phyloP scores from a whole-genome alignment of 2,113 vertebrate genomes.

The Mixornis gularis region DNA sequence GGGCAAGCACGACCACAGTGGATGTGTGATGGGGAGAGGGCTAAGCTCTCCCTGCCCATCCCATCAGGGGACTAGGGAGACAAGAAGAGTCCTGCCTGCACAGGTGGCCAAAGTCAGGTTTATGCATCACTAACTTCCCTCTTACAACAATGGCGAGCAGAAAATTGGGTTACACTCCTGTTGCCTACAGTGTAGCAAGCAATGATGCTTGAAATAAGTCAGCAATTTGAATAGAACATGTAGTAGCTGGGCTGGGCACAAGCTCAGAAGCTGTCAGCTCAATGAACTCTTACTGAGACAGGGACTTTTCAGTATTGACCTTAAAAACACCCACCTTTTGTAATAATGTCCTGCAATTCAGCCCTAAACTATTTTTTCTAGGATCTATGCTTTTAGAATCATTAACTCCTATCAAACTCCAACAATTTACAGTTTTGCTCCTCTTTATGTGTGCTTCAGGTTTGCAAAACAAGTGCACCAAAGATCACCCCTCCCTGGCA shows the following conservation, averaged over 20 bases:
- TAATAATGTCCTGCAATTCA: neutral
- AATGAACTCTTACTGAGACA: neutral
- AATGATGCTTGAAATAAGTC: neutral
- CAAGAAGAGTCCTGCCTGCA: neutral
- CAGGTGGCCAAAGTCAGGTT: neutral
- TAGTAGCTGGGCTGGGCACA: neutral
- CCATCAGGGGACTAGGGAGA: neutral
- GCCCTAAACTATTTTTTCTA: neutral
- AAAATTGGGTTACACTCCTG: neutral
- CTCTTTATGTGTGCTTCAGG: neutral
- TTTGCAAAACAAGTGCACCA: neutral
- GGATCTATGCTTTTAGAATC: neutral
- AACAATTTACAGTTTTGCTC: neutral
- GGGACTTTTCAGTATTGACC: neutral
- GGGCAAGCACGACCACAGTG: accelerated
- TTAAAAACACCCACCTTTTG: neutral
- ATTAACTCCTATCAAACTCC: neutral
- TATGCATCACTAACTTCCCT: neutral
- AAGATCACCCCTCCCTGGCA: neutral
- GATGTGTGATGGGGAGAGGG: accelerated
- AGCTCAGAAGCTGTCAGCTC: neutral
- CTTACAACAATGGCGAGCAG: accelerated
- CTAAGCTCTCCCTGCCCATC: neutral
- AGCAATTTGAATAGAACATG: neutral
- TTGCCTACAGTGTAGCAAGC: neutral